Evolutionary conservation across 2,797 vertebrate genomes (phyloP).

Genomic region (Sebastes umbrosus): DNA sequence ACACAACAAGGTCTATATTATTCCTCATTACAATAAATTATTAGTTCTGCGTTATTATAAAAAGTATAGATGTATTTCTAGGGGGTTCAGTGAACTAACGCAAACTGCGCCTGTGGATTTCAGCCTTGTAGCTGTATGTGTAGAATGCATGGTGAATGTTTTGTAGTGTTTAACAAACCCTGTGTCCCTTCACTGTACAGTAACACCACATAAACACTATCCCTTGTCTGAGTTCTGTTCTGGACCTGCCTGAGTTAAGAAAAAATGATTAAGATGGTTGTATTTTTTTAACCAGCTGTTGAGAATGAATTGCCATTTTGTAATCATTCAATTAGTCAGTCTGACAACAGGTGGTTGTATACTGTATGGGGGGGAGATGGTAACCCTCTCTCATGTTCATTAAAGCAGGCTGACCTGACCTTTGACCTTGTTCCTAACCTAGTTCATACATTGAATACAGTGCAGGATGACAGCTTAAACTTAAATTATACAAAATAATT

Average conservation of each 20-base stretch:
- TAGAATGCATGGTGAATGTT: constrained; percentile 28
- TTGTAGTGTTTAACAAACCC: background rate
- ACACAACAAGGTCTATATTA: no score
- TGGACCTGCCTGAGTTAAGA: background rate
- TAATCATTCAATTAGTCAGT: background rate
- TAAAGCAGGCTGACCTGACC: background rate
- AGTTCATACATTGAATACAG: background rate
- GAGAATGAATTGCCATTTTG: background rate
- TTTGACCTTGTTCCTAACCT: background rate
- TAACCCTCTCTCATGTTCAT: background rate
- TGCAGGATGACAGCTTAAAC: background rate
- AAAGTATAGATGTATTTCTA: no score
- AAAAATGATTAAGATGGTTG: background rate
- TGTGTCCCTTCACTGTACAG: background rate
- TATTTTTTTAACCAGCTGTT: background rate
- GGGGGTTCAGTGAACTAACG: no score
- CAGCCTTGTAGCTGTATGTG: background rate
- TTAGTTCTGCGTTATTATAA: no score
- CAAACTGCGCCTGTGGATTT: no score
- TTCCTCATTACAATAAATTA: no score
- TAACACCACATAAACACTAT: background rate
- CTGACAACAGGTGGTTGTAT: background rate
- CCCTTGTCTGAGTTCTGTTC: constrained; percentile 6
- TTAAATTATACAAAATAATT: background rate
- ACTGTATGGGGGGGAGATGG: background rate